Conservation (phyloP, 2,888 invertebrate genomes). For the Xylota segnis region DNA sequence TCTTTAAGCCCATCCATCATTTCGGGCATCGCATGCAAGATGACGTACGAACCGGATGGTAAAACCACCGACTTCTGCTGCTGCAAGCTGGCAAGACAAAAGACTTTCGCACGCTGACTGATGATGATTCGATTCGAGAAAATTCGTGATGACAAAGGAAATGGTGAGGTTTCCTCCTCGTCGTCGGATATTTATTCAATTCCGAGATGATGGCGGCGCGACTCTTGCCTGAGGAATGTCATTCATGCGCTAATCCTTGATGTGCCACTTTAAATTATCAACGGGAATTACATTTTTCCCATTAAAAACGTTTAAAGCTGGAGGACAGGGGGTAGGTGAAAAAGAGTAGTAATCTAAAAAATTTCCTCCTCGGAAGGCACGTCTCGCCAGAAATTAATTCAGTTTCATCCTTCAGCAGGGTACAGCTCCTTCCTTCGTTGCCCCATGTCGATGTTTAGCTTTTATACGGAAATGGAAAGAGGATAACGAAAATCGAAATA, state of each 20-base stretch:
- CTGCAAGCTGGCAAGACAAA: conserved; percentile 49
- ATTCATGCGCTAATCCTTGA: conserved; percentile 43
- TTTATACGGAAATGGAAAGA: conserved; percentile 41
- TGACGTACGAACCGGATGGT: conserved; percentile 8
- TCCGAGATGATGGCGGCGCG: background rate
- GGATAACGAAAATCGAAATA: conserved; percentile 58
- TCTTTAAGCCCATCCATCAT: conserved; percentile 60
- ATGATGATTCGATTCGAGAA: conserved; percentile 62
- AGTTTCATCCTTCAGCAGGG: conserved; percentile 54
- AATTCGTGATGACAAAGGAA: conserved; percentile 68
- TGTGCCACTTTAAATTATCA: conserved; percentile 61
- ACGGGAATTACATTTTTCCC: conserved; percentile 59
- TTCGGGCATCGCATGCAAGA: conserved; percentile 48
- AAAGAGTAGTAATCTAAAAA: conserved; percentile 1
- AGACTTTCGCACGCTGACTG: conserved; percentile 54
- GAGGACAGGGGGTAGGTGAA: no score
- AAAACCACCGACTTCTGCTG: background rate
- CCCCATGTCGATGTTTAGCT: conserved; percentile 45
- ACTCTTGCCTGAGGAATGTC: conserved; percentile 9
- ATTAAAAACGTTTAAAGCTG: conserved; percentile 27
- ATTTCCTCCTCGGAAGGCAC: conserved; percentile 43
- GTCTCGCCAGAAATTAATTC: conserved; percentile 75
- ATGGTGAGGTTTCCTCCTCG: conserved; percentile 4
- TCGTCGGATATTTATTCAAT: background rate
- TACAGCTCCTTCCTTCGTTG: conserved; percentile 4